Evolutionary conservation across 2,113 vertebrate genomes (phyloP).

Genomic region (Phainopepla nitens): DNA sequence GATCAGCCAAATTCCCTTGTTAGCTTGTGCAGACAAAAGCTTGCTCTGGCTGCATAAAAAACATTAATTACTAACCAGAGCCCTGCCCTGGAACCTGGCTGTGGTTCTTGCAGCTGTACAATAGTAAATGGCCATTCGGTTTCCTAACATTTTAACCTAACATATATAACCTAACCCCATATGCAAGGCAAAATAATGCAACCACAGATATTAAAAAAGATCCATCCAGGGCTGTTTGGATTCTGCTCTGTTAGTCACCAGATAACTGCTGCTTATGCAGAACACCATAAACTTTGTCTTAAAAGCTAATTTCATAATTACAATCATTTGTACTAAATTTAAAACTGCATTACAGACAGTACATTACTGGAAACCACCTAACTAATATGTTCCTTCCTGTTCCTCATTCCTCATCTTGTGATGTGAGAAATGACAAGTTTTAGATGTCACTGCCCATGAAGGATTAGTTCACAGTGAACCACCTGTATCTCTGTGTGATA

Average conservation of each 20-base stretch:
- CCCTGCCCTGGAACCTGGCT: neutral
- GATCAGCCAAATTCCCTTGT: neutral
- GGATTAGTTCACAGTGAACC: rapidly evolving
- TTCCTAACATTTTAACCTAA: neutral
- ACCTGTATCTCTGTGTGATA: rapidly evolving
- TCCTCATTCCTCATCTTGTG: neutral
- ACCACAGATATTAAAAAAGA: neutral
- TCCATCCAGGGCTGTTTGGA: neutral
- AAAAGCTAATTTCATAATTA: neutral
- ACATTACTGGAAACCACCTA: neutral
- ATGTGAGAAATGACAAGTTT: neutral
- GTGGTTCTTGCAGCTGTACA: neutral
- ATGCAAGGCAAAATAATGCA: neutral
- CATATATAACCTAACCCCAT: no score
- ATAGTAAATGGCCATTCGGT: rapidly evolving
- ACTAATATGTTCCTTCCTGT: neutral
- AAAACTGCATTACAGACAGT: neutral
- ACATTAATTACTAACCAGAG: rapidly evolving
- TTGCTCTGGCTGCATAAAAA: neutral
- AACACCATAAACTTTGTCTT: neutral
- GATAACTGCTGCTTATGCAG: neutral
- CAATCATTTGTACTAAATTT: neutral
- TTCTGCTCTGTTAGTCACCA: neutral
- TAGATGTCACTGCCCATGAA: rapidly evolving
- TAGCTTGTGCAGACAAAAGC: neutral